phyloP scores from a whole-genome alignment of 2,113 vertebrate species.

The Amazona guildingii region DNA sequence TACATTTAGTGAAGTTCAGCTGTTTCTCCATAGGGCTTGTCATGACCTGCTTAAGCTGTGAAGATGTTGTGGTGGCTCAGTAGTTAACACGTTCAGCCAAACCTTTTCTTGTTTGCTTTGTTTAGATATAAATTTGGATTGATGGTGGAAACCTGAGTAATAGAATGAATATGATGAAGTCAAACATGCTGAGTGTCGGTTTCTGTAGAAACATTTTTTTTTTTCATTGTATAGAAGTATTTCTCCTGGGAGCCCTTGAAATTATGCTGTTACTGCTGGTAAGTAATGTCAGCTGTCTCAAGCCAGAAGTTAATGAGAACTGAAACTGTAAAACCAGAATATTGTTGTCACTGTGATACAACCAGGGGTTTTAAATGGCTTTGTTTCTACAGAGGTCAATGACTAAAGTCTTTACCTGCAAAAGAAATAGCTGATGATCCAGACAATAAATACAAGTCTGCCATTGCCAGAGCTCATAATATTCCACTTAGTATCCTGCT shows the following conservation, averaged over 20 bases:
- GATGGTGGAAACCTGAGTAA: not conserved
- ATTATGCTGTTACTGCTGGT: conserved; percentile 4
- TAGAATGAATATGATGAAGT: not conserved
- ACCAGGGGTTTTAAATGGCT: not conserved
- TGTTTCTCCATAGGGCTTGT: not conserved
- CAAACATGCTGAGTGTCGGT: not conserved
- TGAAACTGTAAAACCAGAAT: not conserved
- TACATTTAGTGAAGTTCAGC: not conserved
- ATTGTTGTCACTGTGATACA: not conserved
- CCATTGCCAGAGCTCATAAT: not conserved
- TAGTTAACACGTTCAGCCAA: not conserved
- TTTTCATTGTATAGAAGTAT: not conserved
- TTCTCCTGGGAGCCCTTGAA: not conserved
- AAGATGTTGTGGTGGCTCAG: not conserved
- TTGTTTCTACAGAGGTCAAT: not conserved
- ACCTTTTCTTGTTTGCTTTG: not conserved
- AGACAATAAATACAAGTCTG: not conserved
- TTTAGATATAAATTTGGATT: not conserved
- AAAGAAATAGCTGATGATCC: not conserved
- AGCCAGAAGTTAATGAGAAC: not conserved
- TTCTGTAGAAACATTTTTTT: not conserved
- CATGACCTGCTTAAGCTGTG: not conserved
- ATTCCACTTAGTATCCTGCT: not conserved
- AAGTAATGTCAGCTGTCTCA: conserved; percentile 22
- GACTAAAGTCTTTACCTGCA: not conserved